Base-by-base conservation (phyloP, 2,113 vertebrate species). In the Pithys albifrons region DNA sequence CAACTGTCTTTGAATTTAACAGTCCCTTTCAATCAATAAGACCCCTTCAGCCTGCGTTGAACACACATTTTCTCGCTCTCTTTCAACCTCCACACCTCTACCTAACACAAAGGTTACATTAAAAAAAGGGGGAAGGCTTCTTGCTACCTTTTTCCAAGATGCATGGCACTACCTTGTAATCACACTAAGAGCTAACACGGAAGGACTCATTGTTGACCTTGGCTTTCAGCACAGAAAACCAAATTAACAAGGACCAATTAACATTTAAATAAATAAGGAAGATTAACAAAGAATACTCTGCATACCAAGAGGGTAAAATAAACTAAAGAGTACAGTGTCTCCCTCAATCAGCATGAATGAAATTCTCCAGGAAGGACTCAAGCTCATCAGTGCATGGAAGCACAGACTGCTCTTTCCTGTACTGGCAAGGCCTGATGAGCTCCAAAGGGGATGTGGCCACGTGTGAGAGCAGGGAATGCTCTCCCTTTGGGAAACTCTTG, bases 231-330 rank as follows among this genome's bases (percentile, higher is more conserved):
- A 89, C 86, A 91, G 93, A 96, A 97, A 94, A 96, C 79, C 84
- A 96, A 97, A 97, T 95, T 96, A 97, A 97, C 94, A 96, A 95
- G 97, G 87, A 83, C 95, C 96, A 97, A 96, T 96, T 97, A 97
- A 96, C 94, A 96, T 96, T 97, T 95, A 96, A 97, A 95, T 93
- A 97, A 97, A 97, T 84, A 92, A 93, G 90, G 65, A 83, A 91
- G 78, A 95, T 94, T 93, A 96, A 76, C 70, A 85, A 96, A 94
- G 69, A 95, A 86, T 79, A 93, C 78, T 52, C 74, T 75, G 95
- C 96, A 96, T 95, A 95, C 90, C 86, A 79, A 91, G 88, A 95
- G 70, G 73, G 52, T 41, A 79, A 59, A 92, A 92, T 46, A 82
- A 88, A 93, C 71, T 29, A 67, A 69, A 89, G 83, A 88, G 75